These are phyloP conservation scores for Bedellia somnulentella DNA, from an alignment of 2,888 invertebrate species.

Conservation along the genomic window DNA sequence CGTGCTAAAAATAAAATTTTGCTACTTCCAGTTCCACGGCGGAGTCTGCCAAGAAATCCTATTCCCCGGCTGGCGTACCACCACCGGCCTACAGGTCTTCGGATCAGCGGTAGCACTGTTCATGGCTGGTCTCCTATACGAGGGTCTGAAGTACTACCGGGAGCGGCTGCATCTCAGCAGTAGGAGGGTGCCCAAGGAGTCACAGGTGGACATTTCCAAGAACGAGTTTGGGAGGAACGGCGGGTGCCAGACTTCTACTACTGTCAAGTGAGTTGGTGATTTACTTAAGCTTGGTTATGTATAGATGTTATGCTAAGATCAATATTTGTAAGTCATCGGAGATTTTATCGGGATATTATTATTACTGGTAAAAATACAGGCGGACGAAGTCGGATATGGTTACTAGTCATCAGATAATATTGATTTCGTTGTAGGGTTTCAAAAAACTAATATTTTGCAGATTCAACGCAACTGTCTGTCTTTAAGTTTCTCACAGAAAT, in stretches of 20 bases:
- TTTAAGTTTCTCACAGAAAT: too few relatives aligned
- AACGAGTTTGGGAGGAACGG: slow-evolving; percentile 38
- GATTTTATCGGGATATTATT: too few relatives aligned
- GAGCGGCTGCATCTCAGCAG: slow-evolving; percentile 42
- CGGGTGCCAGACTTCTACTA: slow-evolving; percentile 30
- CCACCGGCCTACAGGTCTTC: slow-evolving; percentile 73
- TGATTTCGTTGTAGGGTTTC: too few relatives aligned
- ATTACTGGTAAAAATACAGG: too few relatives aligned
- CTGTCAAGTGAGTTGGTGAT: slow-evolving; percentile 33
- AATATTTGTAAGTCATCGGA: too few relatives aligned
- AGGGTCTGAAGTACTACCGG: slow-evolving; percentile 86
- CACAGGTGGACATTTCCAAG: slow-evolving; percentile 50
- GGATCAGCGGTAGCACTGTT: slow-evolving; percentile 89
- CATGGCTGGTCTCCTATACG: slow-evolving; percentile 88
- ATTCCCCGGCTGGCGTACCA: slow-evolving; percentile 78
- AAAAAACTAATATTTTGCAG: too few relatives aligned
- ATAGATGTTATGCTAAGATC: too few relatives aligned
- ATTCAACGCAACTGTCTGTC: too few relatives aligned
- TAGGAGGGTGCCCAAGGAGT: slow-evolving; percentile 27
- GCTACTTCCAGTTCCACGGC: slow-evolving; percentile 70
- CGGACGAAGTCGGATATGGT: too few relatives aligned
- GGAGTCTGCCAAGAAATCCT: slow-evolving; percentile 77
- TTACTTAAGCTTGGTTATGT: not conserved
- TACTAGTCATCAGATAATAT: too few relatives aligned
- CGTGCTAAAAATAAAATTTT: too few relatives aligned